phyloP scores from a whole-genome alignment of 2,888 invertebrate species.

The Drosophila dives region DNA sequence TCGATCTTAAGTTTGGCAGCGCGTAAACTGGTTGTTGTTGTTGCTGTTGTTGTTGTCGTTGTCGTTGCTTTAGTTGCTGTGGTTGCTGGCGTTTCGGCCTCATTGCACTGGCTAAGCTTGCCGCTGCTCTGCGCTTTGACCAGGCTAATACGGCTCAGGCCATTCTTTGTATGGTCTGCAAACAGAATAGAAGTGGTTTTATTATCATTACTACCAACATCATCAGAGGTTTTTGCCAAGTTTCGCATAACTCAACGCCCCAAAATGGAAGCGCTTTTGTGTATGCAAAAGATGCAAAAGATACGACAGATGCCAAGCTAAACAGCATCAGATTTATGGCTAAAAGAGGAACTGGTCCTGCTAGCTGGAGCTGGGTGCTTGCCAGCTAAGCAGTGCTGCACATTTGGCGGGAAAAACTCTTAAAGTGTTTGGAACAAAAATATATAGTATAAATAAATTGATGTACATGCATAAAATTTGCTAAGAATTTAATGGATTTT shows the following conservation, averaged over 20 bases:
- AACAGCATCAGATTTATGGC: slow-evolving; percentile 77
- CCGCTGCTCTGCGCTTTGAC: slow-evolving; percentile 70
- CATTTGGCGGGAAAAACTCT: background rate
- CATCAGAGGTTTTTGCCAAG: slow-evolving; percentile 14
- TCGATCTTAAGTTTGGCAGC: slow-evolving; percentile 73
- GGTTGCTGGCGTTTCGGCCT: slow-evolving; percentile 47
- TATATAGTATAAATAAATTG: background rate
- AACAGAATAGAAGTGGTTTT: background rate
- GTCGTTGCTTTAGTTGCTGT: slow-evolving; percentile 43
- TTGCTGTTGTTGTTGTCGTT: slow-evolving; percentile 44
- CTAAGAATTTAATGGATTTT: background rate
- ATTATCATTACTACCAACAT: slow-evolving; percentile 17
- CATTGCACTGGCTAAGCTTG: slow-evolving; percentile 61
- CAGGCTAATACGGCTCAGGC: slow-evolving; percentile 55
- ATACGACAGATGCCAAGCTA: slow-evolving; percentile 45
- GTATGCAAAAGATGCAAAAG: slow-evolving; percentile 31
- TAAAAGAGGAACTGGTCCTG: slow-evolving; percentile 29
- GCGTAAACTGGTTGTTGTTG: slow-evolving; percentile 67
- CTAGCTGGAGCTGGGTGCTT: slow-evolving; percentile 11
- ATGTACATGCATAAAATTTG: background rate
- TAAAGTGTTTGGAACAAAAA: background rate
- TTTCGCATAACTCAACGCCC: slow-evolving; percentile 51
- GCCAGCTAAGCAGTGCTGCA: slow-evolving; percentile 1
- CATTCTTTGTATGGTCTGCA: slow-evolving; percentile 60
- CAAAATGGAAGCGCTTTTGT: slow-evolving; percentile 32